Conservation (phyloP, 2,888 invertebrate species). For the Pharmacophagus antenor region DNA sequence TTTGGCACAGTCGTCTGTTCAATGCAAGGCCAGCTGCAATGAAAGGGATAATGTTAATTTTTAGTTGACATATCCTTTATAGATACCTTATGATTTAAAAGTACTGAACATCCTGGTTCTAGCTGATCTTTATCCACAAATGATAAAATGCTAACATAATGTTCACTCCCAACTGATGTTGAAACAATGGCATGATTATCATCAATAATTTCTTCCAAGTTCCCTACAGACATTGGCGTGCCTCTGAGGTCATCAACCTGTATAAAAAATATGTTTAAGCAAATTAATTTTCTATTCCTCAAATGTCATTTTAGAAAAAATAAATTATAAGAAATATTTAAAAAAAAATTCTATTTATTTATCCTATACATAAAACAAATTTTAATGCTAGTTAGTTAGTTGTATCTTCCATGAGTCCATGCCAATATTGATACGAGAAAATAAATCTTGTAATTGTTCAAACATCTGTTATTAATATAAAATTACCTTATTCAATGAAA, state of each 20-base stretch:
- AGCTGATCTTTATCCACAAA: constrained; percentile 99
- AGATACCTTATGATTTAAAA: constrained; percentile 95
- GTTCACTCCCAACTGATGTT: constrained; percentile 99
- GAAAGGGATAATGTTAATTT: not conserved
- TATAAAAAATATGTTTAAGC: constrained; percentile 26
- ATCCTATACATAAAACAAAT: no score
- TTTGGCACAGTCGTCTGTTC: no score
- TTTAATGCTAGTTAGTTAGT: no score
- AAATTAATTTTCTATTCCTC: no score
- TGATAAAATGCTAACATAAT: constrained; percentile 99
- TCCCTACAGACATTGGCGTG: constrained; percentile 99
- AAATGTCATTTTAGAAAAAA: no score
- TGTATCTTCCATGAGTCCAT: no score
- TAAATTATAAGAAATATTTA: no score
- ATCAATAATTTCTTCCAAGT: constrained; percentile 99
- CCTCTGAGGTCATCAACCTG: constrained; percentile 98
- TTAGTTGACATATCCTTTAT: not conserved
- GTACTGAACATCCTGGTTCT: constrained; percentile 98
- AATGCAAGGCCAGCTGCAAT: no score
- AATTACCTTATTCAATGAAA: not conserved
- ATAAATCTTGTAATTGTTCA: not conserved
- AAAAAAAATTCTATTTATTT: no score
- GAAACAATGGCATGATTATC: constrained; percentile 99
- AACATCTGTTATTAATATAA: not conserved
- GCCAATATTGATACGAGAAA: no score